A percentile compares a stretch with the other conserved stretches of the same genome.
Conservation (phyloP, 2,797 vertebrate species). For the Falco peregrinus region DNA sequence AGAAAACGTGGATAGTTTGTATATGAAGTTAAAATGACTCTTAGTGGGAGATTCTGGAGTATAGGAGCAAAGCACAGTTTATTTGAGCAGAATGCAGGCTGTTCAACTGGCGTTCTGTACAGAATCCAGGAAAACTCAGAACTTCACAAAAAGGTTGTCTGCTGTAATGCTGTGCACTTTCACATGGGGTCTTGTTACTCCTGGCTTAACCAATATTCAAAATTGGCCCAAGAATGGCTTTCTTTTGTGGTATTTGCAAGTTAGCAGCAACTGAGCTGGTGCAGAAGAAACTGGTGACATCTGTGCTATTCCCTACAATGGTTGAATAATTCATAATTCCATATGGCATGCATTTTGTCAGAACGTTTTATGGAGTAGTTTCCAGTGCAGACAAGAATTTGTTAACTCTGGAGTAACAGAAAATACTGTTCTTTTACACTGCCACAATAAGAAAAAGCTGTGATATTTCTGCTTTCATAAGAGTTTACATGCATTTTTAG, state of each 20-base stretch:
- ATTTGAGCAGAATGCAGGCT: background rate
- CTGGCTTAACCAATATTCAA: background rate
- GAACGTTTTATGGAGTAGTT: background rate
- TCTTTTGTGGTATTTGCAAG: background rate
- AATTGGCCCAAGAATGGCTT: background rate
- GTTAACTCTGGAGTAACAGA: background rate
- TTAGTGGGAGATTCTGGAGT: background rate
- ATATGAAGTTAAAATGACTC: background rate
- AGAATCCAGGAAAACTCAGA: background rate
- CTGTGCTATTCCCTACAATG: background rate
- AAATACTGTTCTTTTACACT: background rate
- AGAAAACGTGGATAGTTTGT: background rate
- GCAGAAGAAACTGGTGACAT: background rate
- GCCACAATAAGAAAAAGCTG: background rate
- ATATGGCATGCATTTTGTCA: background rate
- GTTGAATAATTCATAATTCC: constrained; percentile 42
- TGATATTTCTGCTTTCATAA: background rate
- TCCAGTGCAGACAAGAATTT: background rate
- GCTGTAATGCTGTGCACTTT: background rate
- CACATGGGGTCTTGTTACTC: background rate
- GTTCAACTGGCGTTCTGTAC: background rate
- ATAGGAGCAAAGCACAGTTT: background rate
- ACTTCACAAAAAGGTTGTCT: background rate
- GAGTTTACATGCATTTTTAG: background rate
- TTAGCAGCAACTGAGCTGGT: background rate